Percentiles rank a stretch among this genome's conserved stretches.
Evolutionary conservation across 2,113 vertebrate genomes (phyloP).

Genomic region (Cyphomyrus discorhynchus): DNA sequence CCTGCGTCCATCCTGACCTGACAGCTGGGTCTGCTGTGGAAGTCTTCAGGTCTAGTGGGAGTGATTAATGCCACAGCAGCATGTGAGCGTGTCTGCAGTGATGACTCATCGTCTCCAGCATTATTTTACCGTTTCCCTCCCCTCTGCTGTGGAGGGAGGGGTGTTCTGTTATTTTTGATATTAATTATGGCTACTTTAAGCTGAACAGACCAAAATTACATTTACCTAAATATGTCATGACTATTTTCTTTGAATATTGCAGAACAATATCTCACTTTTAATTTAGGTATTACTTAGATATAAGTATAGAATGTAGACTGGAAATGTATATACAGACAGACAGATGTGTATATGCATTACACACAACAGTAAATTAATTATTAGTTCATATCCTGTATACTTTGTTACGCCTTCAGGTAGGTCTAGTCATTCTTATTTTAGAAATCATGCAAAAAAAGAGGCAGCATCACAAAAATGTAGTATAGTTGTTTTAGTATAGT

Average conservation of each 20-base stretch:
- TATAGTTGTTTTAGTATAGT: neutral
- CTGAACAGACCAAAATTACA: constrained; percentile 18
- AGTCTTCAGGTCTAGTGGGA: neutral
- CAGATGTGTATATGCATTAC: neutral
- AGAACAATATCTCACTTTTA: constrained; percentile 19
- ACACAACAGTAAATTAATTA: neutral
- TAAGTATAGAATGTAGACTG: neutral
- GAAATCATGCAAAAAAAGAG: neutral
- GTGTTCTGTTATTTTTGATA: constrained; percentile 15
- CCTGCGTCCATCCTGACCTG: neutral
- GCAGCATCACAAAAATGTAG: neutral
- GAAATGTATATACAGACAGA: neutral
- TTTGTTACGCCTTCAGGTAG: neutral
- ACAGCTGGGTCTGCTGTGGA: neutral
- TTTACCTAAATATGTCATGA: constrained; percentile 25
- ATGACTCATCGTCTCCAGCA: neutral
- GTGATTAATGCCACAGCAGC: neutral
- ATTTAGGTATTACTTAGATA: constrained; percentile 11
- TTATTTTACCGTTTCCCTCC: neutral
- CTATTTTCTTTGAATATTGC: constrained; percentile 24
- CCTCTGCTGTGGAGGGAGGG: neutral
- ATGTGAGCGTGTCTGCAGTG: neutral
- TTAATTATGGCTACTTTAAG: constrained; percentile 29
- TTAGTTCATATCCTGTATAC: neutral
- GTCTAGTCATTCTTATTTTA: neutral